Evolutionary conservation across 2,888 invertebrate species (phyloP).

Genomic region (Phania funesta): DNA sequence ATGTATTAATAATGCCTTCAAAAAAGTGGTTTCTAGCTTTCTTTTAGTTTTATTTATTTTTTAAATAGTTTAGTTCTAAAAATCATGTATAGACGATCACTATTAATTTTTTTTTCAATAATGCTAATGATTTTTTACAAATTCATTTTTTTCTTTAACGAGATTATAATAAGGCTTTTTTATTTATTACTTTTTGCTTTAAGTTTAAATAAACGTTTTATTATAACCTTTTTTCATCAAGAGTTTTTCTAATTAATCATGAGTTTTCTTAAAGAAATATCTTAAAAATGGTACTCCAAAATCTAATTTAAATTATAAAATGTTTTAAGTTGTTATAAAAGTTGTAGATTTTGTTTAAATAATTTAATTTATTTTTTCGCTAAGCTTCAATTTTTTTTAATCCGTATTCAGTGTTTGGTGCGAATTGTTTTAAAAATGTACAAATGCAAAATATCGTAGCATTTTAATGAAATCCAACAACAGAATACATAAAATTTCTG

Average conservation of each 20-base stretch:
- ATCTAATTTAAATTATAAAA: constrained; percentile 17
- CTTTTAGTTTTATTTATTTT: constrained; percentile 12
- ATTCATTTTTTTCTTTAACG: constrained; percentile 69
- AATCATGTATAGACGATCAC: constrained; percentile 37
- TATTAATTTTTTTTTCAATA: constrained; percentile 64
- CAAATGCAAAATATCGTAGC: no score
- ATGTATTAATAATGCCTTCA: constrained; percentile 47
- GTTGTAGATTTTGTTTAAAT: constrained; percentile 35
- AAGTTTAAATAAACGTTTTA: constrained; percentile 6
- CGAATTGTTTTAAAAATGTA: neutral
- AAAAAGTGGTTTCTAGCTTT: constrained; percentile 35
- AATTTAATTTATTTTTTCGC: constrained; percentile 22
- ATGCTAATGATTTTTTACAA: constrained; percentile 68
- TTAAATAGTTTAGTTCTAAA: constrained; percentile 44
- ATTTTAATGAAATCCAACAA: constrained; percentile 32
- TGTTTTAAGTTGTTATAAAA: constrained; percentile 20
- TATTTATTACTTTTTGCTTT: constrained; percentile 34
- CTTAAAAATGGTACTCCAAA: constrained; percentile 9
- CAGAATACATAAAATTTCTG: no score
- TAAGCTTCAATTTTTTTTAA: constrained; percentile 14
- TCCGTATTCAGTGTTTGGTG: neutral
- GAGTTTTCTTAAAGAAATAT: constrained; percentile 13
- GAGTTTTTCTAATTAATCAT: neutral
- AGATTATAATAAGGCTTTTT: constrained; percentile 70
- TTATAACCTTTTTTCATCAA: neutral